Percentiles rank a stretch among this genome's conserved stretches.
phyloP scores from a whole-genome alignment of 2,888 invertebrate genomes.

The Tachystola acroxantha region DNA sequence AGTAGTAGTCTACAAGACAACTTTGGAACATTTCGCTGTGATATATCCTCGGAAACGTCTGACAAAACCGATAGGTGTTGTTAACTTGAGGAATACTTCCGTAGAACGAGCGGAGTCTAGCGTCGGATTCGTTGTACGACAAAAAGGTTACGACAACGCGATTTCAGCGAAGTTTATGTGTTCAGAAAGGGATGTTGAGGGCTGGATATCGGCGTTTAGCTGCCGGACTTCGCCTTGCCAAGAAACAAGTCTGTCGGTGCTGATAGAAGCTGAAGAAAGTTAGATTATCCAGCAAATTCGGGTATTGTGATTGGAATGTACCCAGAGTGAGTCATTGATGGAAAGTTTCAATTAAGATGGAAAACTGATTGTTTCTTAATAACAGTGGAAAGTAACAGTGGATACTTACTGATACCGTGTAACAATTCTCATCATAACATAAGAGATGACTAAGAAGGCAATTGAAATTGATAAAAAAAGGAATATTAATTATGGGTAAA shows the following conservation, averaged over 20 bases:
- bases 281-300: slow-evolving; percentile 26
- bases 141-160: slow-evolving; percentile 81
- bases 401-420: too few species aligned
- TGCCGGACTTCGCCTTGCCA: slow-evolving; percentile 64
- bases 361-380: too few species aligned
- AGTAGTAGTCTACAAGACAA: slow-evolving; percentile 81
- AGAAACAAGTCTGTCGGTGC: slow-evolving; percentile 75
- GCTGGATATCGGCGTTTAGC: slow-evolving; percentile 80
- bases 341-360: too few species aligned
- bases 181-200: slow-evolving; percentile 75
- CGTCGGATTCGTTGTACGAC: slow-evolving; percentile 77
- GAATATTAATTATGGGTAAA: too few species aligned
- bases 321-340: too few species aligned
- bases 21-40: slow-evolving; percentile 81
- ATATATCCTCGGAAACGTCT: slow-evolving; percentile 81
- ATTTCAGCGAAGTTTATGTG: slow-evolving; percentile 79
- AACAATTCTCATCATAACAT: too few species aligned
- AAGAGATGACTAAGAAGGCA: too few species aligned
- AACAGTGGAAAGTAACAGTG: too few species aligned
- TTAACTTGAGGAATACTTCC: slow-evolving; percentile 79
- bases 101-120: slow-evolving; percentile 69
- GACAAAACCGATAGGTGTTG: slow-evolving; percentile 79
- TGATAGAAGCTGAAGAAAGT: slow-evolving; percentile 79
- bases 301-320: neutral
- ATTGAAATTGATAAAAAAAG: too few species aligned